Conservation (phyloP, 2,113 vertebrate species). For the Accipiter virgatus region DNA sequence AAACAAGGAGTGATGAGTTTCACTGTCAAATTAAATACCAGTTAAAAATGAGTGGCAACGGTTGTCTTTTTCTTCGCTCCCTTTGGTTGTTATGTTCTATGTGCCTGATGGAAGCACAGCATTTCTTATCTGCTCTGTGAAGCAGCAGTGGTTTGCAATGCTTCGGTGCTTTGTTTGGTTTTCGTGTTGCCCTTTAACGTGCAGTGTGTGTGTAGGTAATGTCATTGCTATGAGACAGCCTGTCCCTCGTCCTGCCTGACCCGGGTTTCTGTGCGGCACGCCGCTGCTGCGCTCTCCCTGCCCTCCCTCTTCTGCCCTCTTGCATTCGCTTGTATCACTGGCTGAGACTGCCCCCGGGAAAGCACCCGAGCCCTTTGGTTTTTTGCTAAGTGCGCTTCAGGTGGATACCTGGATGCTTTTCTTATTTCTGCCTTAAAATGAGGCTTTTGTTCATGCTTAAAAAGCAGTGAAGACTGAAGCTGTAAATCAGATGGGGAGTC, state of each 20-base stretch:
- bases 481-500: not conserved
- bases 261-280: not conserved
- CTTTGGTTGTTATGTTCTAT: not conserved
- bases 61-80: not conserved
- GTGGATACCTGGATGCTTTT: not conserved
- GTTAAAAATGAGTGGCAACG: not conserved
- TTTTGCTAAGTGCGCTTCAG: not conserved
- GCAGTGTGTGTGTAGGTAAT: not conserved
- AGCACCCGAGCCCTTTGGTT: fast-evolving
- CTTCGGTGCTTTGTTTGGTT: not conserved
- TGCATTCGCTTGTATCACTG: fast-evolving
- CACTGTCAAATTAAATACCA: not conserved
- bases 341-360: not conserved
- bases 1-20: not conserved
- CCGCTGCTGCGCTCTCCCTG: not conserved
- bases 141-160: not conserved
- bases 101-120: fast-evolving
- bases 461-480: not conserved
- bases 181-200: not conserved
- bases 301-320: not conserved
- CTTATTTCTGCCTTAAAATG: not conserved
- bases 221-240: not conserved
- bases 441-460: not conserved
- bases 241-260: not conserved
- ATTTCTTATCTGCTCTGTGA: fast-evolving